Evolutionary conservation across 2,113 vertebrate genomes (phyloP), one percentile per base, ranked within the genome.

Genomic region (Pollimyrus isidori): DNA sequence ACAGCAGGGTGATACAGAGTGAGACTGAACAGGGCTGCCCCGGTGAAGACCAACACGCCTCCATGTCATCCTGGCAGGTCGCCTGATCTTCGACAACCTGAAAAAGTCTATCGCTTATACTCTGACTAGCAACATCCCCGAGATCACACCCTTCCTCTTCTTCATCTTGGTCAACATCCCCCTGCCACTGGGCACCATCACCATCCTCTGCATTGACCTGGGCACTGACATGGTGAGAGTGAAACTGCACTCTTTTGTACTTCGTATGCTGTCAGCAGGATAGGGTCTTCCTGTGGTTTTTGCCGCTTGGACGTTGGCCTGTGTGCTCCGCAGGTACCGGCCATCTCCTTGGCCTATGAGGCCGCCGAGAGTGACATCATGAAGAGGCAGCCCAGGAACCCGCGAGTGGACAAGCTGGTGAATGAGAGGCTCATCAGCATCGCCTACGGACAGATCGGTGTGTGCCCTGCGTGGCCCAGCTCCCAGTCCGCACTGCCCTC

Each of bases 51-150:
- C 73, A 26, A 48, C 45, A 48, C 19, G 2, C 42, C 82, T 45
- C 19, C 42, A 48, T 26, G 1, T 48, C 35, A 30, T 89, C 23
- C 48, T 39, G n/a, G 0, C 93, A 98, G 97, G 97, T 26, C 97
- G 97, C 86, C 95, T 98, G 91, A 98, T 98, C 94, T 98, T 98
- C 42, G 97, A 98, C 94, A 98, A 98, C 91, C 93, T 98, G 92
- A 98, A 98, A 94, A 98, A 98, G 35, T 98, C 97, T 90, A 98
- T 98, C 0, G 97, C 97, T 13, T 98, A 98, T 94, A 98, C 97
- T 3, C 93, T 98, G 94, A 98, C 97, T 92, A 98, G 97, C 94
- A 98, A 98, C 95, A 98, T 98, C 92, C 97, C 97, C 0, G 97
- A 98, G 93, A 98, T 98, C 94, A 98, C 97, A 0, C 97, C 97